Evolutionary conservation across 1,140 invertebrate species (phyloP).

Genomic region (Bombus superbus): DNA sequence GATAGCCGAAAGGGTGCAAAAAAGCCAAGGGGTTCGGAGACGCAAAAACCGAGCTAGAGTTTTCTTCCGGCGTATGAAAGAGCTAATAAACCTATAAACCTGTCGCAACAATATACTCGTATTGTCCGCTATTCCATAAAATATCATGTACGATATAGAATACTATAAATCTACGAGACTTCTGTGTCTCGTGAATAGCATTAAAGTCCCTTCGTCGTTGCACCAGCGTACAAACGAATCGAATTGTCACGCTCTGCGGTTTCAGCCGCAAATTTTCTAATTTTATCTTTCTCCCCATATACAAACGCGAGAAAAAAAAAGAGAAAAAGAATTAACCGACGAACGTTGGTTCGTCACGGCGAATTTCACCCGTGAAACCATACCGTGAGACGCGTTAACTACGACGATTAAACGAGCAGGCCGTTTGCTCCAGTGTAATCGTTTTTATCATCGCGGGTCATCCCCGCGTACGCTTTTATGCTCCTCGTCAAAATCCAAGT

Average conservation of each 20-base stretch:
- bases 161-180: slow-evolving; percentile 17
- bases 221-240: slow-evolving; percentile 22
- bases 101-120: slow-evolving; percentile 14
- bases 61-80: slow-evolving; percentile 40
- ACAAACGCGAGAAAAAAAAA: background rate
- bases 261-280: background rate
- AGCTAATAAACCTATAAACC: slow-evolving; percentile 68
- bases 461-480: slow-evolving; percentile 55
- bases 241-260: background rate
- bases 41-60: slow-evolving; percentile 66
- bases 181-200: slow-evolving; percentile 47
- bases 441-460: slow-evolving; percentile 48
- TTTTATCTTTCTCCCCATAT: background rate
- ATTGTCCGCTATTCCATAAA: slow-evolving; percentile 25
- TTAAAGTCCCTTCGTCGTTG: background rate
- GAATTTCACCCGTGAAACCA: slow-evolving; percentile 11
- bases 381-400: slow-evolving; percentile 5
- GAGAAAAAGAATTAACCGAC: background rate
- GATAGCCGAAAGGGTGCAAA: slow-evolving; percentile 25
- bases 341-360: slow-evolving; percentile 5
- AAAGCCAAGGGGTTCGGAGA: slow-evolving; percentile 14
- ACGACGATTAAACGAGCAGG: slow-evolving; percentile 47
- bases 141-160: background rate
- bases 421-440: slow-evolving; percentile 25
- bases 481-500: slow-evolving; percentile 59